Base-by-base conservation (phyloP, 1,140 invertebrate genomes). In the Papilio aristodemus region DNA sequence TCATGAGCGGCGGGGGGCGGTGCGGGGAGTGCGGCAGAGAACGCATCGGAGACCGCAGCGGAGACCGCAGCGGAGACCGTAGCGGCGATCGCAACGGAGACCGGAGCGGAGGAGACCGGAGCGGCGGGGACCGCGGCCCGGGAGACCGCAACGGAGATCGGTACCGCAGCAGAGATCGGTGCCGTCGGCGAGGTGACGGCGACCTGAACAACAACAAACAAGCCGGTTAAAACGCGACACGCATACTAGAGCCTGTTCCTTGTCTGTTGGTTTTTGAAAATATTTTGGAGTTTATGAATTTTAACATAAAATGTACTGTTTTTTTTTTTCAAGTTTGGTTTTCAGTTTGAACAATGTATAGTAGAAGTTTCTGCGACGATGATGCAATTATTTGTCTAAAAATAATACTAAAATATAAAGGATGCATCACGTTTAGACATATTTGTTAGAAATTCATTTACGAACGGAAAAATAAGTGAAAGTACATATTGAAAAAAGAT, bases 131-230 rank as follows among this genome's bases (percentile, higher is more conserved):
- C 3, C 71, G 70, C 38, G 27, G 62, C 38, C 39, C 50, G 22
- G 79, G 74, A 13, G 73, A 78, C 17, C 75, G 78, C 54, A 73
- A 36, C 59, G 78, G 83, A 14, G 80, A 84, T 27, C 81, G 80
- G 72, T 87, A 87, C 9, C 87, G 83, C 64, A 82, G 59, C 14
- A 85, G 86, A 7, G 87, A 87, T 22, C 88, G 77, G 71, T 83
- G 79, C 0, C 89, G 83, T 9, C 85, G 80, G 0, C 85, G 83
- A 4, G 87, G 88, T 0, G 86, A 87, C 38, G 87, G 87, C 2
- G 87, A 87, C n/a, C 87, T 90, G 6, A 70, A 38, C 19, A 41
- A 25, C 25, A 67, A 19, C 59, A 43, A 25, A 17, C 60, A 25
- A 64, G 13, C 4, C 13, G 10, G 10, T 39, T 39, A 39, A 39